Percentiles rank a stretch among this genome's conserved stretches.
Conservation (phyloP, 2,888 invertebrate genomes). For the Lydus trimaculatus region DNA sequence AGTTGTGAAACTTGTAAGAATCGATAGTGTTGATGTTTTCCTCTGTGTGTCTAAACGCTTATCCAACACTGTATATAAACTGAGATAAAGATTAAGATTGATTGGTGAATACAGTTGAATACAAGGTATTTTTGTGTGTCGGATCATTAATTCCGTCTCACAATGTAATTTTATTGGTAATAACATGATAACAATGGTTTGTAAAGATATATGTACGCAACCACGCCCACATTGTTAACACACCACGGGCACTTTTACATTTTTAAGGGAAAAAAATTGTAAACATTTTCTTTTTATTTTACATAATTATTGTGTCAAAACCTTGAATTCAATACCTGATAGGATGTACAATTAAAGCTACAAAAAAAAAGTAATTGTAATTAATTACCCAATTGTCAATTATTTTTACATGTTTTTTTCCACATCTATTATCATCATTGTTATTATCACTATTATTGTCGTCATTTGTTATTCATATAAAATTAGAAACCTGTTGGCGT, state of each 20-base stretch:
- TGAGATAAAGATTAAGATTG: background rate
- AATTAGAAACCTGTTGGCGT: background rate
- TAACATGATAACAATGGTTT: background rate
- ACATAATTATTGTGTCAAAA: background rate
- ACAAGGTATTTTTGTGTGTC: background rate
- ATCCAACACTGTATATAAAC: background rate
- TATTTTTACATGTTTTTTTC: too few relatives aligned
- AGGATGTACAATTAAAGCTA: background rate
- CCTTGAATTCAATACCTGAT: background rate
- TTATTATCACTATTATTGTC: too few relatives aligned
- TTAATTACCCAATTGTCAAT: background rate
- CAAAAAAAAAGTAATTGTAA: background rate
- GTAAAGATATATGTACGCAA: background rate
- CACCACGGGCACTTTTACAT: background rate
- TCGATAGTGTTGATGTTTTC: too few relatives aligned
- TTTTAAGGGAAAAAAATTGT: too few relatives aligned
- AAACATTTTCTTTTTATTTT: background rate
- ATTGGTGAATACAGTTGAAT: background rate
- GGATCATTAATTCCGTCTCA: background rate
- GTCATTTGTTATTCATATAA: background rate
- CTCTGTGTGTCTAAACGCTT: too few relatives aligned
- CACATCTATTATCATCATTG: background rate
- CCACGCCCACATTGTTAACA: background rate
- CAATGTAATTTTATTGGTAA: background rate
- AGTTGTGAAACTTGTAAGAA: too few relatives aligned